A percentile compares a stretch with the other conserved stretches of the same genome.
phyloP scores from a whole-genome alignment of 2,797 vertebrate genomes.

The Phoebastria nigripes region DNA sequence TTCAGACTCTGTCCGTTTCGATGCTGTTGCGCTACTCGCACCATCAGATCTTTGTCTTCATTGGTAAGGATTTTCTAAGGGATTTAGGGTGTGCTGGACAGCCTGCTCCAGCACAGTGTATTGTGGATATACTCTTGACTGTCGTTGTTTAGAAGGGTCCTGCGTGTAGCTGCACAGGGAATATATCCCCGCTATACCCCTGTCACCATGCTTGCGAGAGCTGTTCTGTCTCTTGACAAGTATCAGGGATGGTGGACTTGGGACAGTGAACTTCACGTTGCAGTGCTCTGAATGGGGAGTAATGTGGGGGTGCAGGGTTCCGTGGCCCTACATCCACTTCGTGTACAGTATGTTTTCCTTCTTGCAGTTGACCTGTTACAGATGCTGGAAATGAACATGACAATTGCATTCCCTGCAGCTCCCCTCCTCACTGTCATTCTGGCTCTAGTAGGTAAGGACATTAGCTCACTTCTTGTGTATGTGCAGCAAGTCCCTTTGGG shows the following conservation, averaged over 20 bases:
- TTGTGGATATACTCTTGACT: rapidly evolving
- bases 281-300: neutral
- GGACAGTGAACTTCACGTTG: rapidly evolving
- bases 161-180: neutral
- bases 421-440: slow-evolving; percentile 96
- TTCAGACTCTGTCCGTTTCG: slow-evolving; percentile 93
- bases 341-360: neutral
- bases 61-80: slow-evolving; percentile 81
- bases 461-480: neutral
- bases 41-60: slow-evolving; percentile 98
- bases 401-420: slow-evolving; percentile 95
- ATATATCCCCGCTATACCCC: neutral
- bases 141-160: neutral
- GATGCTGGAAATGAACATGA: slow-evolving; percentile 99
- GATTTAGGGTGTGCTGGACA: neutral
- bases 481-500: neutral
- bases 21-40: slow-evolving; percentile 96
- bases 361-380: slow-evolving; percentile 93
- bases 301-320: neutral
- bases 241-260: rapidly evolving
- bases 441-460: slow-evolving; percentile 90
- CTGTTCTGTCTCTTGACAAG: neutral
- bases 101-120: rapidly evolving
- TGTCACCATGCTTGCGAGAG: rapidly evolving
- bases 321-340: rapidly evolving